Evolutionary conservation across 2,888 invertebrate species (phyloP).

Genomic region (Meiosimyza platycephala): DNA sequence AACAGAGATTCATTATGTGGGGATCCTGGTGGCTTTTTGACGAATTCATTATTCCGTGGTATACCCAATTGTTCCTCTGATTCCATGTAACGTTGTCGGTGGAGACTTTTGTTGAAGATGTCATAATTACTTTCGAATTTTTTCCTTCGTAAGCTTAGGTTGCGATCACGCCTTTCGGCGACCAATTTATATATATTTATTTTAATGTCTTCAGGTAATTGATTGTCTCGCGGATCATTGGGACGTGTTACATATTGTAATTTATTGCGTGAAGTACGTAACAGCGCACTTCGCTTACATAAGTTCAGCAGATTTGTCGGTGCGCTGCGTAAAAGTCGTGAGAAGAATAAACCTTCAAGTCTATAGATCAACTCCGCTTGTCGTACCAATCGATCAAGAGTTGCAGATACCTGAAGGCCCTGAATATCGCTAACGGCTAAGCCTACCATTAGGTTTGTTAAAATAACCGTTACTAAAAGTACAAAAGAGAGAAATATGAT

Average conservation of each 20-base stretch:
- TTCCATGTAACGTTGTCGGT: constrained; percentile 48
- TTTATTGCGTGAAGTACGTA: constrained; percentile 81
- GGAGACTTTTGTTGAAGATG: constrained; percentile 61
- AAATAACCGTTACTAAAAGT: constrained; percentile 81
- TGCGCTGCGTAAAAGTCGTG: constrained; percentile 76
- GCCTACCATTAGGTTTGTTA: constrained; percentile 86
- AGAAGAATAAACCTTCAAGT: constrained; percentile 85
- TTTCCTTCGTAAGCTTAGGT: constrained; percentile 69
- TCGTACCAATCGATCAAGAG: constrained; percentile 81
- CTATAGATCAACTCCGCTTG: constrained; percentile 86
- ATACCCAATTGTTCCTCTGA: constrained; percentile 27
- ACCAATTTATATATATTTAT: constrained; percentile 80
- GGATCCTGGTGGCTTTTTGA: constrained; percentile 37
- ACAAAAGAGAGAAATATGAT: constrained; percentile 82
- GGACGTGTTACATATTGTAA: constrained; percentile 81
- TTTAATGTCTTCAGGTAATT: constrained; percentile 81
- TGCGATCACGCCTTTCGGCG: constrained; percentile 74
- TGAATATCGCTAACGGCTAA: constrained; percentile 87
- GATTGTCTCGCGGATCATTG: constrained; percentile 83
- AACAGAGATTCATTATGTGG: constrained; percentile 49
- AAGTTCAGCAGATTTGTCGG: constrained; percentile 75
- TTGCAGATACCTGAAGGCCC: constrained; percentile 83
- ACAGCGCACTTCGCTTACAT: constrained; percentile 77
- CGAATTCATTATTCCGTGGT: background rate
- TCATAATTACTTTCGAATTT: constrained; percentile 67